These are phyloP conservation scores for Conus betulinus DNA, from an alignment of 1,140 invertebrate genomes.

Conservation along the genomic window DNA sequence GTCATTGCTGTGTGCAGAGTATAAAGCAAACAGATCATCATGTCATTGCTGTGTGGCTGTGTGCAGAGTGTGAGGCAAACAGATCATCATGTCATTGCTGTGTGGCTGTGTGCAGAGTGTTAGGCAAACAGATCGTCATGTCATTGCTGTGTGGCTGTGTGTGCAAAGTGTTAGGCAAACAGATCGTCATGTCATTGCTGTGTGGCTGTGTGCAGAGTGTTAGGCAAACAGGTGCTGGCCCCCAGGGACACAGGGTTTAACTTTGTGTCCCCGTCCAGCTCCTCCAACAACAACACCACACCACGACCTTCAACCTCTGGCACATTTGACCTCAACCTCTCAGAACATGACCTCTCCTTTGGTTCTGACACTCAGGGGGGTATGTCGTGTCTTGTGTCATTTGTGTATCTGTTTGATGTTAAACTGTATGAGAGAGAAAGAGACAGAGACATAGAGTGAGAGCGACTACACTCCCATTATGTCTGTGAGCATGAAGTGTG, in stretches of 20 bases:
- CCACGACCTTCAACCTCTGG: slow-evolving; percentile 56
- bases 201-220: slow-evolving; percentile 55
- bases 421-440: too few species aligned
- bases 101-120: slow-evolving; percentile 55
- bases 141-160: too few species aligned
- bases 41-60: too few species aligned
- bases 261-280: slow-evolving; percentile 51
- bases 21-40: slow-evolving; percentile 59
- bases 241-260: slow-evolving; percentile 62
- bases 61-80: neutral
- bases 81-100: neutral
- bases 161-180: neutral
- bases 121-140: slow-evolving; percentile 58
- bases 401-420: slow-evolving; percentile 6
- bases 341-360: slow-evolving; percentile 58
- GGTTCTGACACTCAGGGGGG: slow-evolving; percentile 67
- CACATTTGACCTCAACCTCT: slow-evolving; percentile 59
- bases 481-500: too few species aligned
- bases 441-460: too few species aligned
- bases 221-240: slow-evolving; percentile 63
- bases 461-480: too few species aligned
- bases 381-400: slow-evolving; percentile 40
- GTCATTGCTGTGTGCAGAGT: slow-evolving; percentile 53
- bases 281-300: slow-evolving; percentile 54
- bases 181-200: neutral